Percentiles rank a stretch among this genome's conserved stretches.
Conservation (phyloP, 2,113 vertebrate genomes). For the Crotalus tigris region DNA sequence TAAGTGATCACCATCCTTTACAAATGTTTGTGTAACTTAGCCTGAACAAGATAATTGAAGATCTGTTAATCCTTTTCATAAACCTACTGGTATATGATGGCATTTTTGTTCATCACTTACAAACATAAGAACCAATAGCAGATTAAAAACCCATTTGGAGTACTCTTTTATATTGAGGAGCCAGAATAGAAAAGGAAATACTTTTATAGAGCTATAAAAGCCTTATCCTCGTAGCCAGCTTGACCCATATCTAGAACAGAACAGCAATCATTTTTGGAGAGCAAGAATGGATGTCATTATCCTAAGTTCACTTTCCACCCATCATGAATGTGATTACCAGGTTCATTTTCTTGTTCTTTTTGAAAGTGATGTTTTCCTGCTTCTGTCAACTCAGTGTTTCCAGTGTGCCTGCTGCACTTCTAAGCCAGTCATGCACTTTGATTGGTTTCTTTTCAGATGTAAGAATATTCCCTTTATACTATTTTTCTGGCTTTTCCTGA, state of each 20-base stretch:
- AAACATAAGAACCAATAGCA: not conserved
- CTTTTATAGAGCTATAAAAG: not conserved
- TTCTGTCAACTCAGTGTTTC: not conserved
- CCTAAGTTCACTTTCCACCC: not conserved
- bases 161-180: not conserved
- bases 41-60: not conserved
- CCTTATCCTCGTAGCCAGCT: not conserved
- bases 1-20: not conserved
- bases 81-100: not conserved
- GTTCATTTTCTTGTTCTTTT: not conserved
- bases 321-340: not conserved
- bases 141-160: not conserved
- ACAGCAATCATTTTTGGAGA: not conserved
- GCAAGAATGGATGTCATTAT: not conserved
- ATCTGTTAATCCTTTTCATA: not conserved
- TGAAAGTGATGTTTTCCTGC: not conserved
- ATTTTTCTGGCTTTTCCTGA: not conserved
- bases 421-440: not conserved
- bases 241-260: not conserved
- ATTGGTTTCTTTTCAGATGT: not conserved
- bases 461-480: not conserved
- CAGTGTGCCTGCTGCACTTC: not conserved
- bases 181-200: not conserved
- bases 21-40: not conserved
- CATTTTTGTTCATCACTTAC: not conserved